These are phyloP conservation scores for Arctia plantaginis DNA, from an alignment of 2,888 invertebrate genomes.

Conservation along the genomic window DNA sequence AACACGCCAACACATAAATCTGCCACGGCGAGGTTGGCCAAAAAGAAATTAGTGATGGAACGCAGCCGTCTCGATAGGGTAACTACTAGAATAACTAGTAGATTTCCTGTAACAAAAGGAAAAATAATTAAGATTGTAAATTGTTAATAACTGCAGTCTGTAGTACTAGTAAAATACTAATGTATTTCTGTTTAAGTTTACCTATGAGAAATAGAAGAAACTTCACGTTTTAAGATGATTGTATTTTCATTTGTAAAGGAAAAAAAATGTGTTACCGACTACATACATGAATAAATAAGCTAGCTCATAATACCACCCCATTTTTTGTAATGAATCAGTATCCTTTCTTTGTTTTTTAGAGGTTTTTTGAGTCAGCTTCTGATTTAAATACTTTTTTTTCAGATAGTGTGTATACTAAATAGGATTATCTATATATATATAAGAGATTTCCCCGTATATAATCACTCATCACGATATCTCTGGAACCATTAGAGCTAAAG, in stretches of 20 bases:
- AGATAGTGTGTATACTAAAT: too few relatives aligned
- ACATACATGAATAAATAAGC: not conserved
- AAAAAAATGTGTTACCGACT: not conserved
- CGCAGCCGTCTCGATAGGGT: constrained; percentile 92
- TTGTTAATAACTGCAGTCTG: not conserved
- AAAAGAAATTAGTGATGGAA: constrained; percentile 96
- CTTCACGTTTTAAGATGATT: not conserved
- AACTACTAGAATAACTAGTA: constrained; percentile 95
- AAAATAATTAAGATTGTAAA: not conserved
- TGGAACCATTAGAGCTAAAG: too few relatives aligned
- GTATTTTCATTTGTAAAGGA: not conserved
- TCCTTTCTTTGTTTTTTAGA: not conserved
- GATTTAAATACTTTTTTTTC: too few relatives aligned
- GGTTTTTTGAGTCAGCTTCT: too few relatives aligned
- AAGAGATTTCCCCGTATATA: too few relatives aligned
- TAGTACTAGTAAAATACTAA: too few relatives aligned
- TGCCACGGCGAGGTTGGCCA: constrained; percentile 95
- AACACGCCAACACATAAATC: constrained; percentile 97
- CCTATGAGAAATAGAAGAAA: too few relatives aligned
- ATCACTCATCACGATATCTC: too few relatives aligned
- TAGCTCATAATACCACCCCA: too few relatives aligned
- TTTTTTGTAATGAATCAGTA: not conserved
- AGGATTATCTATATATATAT: too few relatives aligned
- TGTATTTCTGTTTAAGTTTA: too few relatives aligned
- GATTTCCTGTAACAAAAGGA: constrained; percentile 90